phyloP scores from a whole-genome alignment of 2,888 invertebrate species.

The Oscheius sp. region DNA sequence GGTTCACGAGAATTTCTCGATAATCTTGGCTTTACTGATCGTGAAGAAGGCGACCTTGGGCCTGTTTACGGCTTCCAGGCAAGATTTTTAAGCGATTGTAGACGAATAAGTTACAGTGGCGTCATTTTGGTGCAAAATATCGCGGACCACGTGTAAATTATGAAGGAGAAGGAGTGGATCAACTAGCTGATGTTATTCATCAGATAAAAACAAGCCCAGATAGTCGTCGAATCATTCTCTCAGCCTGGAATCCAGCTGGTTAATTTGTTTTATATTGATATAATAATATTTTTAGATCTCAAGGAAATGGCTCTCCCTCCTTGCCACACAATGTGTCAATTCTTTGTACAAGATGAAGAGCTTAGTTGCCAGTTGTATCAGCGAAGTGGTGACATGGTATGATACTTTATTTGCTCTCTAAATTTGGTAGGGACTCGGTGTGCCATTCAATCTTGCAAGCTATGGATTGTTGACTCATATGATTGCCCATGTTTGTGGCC shows the following conservation, averaged over 20 bases:
- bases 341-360: slow-evolving; percentile 84
- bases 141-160: slow-evolving; percentile 84
- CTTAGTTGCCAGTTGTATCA: slow-evolving; percentile 92
- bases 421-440: slow-evolving; percentile 79
- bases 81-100: neutral
- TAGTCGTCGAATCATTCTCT: slow-evolving; percentile 88
- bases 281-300: slow-evolving; percentile 71
- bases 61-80: slow-evolving; percentile 94
- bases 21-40: slow-evolving; percentile 82
- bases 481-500: slow-evolving; percentile 91
- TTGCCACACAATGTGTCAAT: slow-evolving; percentile 93
- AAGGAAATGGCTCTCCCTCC: slow-evolving; percentile 91
- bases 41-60: slow-evolving; percentile 92
- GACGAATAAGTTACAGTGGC: slow-evolving; percentile 77
- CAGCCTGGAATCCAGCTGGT: slow-evolving; percentile 89
- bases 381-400: slow-evolving; percentile 93
- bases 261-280: neutral
- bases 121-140: slow-evolving; percentile 93
- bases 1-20: slow-evolving; percentile 89
- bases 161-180: slow-evolving; percentile 85
- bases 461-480: slow-evolving; percentile 91
- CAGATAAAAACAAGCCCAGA: slow-evolving; percentile 82
- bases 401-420: neutral
- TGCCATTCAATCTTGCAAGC: slow-evolving; percentile 97
- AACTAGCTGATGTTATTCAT: slow-evolving; percentile 81